phyloP scores from a whole-genome alignment of 2,888 invertebrate species.

The Therioaphis trifolii region DNA sequence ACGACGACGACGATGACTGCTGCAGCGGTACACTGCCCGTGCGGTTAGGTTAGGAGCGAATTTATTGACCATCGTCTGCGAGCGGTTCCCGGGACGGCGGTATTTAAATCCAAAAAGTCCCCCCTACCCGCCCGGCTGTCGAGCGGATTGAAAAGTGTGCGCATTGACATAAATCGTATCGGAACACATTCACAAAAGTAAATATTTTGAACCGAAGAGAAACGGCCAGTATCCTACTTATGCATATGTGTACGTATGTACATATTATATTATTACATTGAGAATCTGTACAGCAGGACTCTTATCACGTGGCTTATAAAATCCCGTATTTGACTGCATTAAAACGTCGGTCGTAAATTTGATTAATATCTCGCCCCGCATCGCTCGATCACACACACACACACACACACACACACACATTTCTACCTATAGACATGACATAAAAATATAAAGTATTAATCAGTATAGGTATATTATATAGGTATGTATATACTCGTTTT shows the following conservation, averaged over 20 bases:
- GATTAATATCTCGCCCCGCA: slow-evolving; percentile 16
- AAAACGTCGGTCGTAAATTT: slow-evolving; percentile 31
- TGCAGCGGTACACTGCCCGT: background rate
- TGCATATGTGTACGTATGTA: too few relatives aligned
- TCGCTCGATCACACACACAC: background rate
- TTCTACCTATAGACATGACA: background rate
- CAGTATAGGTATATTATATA: background rate
- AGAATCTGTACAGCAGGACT: background rate
- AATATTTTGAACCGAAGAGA: background rate
- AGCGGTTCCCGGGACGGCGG: too few relatives aligned
- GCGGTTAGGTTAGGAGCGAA: too few relatives aligned
- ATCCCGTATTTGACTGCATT: background rate
- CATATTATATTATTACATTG: too few relatives aligned
- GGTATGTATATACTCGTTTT: background rate
- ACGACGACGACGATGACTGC: background rate
- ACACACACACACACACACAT: background rate
- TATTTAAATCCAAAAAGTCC: too few relatives aligned
- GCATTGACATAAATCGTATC: background rate
- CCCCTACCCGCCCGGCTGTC: too few relatives aligned
- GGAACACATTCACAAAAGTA: background rate
- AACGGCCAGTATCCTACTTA: too few relatives aligned
- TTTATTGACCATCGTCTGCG: too few relatives aligned
- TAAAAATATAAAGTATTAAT: slow-evolving; percentile 29
- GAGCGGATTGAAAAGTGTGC: too few relatives aligned
- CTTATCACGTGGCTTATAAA: background rate